Percentiles rank a stretch among this genome's conserved stretches.
Conservation (phyloP, 2,113 vertebrate species). For the Sclerurus mexicanus region DNA sequence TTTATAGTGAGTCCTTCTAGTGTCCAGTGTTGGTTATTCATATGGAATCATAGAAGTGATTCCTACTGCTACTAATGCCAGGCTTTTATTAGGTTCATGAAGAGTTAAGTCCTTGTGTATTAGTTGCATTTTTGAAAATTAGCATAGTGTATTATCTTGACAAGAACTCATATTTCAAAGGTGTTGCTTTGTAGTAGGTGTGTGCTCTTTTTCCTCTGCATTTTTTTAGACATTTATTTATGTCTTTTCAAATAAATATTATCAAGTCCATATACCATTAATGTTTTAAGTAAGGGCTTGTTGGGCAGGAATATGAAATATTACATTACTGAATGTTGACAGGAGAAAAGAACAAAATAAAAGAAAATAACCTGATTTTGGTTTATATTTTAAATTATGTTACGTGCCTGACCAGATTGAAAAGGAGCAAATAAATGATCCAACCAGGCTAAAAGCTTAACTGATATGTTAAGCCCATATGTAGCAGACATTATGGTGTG, state of each 20-base stretch:
- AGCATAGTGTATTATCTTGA: not conserved
- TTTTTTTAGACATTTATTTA: not conserved
- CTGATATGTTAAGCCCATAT: not conserved
- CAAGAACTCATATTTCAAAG: not conserved
- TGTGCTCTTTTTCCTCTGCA: not conserved
- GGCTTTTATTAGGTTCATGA: not conserved
- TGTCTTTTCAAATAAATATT: constrained; percentile 3
- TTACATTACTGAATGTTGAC: not conserved
- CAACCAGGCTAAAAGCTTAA: not conserved
- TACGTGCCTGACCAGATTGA: not conserved
- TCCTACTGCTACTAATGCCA: not conserved
- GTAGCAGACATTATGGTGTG: not conserved
- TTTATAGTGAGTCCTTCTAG: not conserved
- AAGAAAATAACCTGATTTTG: not conserved
- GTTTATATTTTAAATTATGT: not conserved
- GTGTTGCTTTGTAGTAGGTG: not conserved
- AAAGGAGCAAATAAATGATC: not conserved
- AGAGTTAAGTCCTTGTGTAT: not conserved
- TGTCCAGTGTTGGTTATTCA: not conserved
- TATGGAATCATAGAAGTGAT: not conserved
- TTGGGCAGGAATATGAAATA: not conserved
- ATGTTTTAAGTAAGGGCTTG: not conserved
- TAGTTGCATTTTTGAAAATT: constrained; percentile 4
- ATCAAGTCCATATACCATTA: not conserved
- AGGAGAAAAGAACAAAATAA: not conserved